Conservation (phyloP, 2,888 invertebrate species). For the Ptycholaimellus sp. region DNA sequence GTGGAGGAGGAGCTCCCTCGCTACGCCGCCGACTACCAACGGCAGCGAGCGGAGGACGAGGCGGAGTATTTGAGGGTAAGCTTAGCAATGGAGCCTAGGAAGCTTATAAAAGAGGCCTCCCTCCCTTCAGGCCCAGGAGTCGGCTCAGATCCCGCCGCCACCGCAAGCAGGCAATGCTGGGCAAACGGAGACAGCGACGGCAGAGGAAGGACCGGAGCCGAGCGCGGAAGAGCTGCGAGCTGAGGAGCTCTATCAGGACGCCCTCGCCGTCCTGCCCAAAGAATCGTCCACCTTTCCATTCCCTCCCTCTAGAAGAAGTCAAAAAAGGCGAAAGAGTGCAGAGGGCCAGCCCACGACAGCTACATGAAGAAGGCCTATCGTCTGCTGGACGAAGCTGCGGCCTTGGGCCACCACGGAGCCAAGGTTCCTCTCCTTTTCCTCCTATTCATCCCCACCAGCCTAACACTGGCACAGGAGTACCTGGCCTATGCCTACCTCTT, state of each 20-base stretch:
- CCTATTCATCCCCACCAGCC: not conserved
- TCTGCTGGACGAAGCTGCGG: slow-evolving; percentile 51
- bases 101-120: too few species aligned
- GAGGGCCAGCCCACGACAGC: too few species aligned
- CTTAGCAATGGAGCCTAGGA: too few species aligned
- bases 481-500: slow-evolving; percentile 51
- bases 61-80: too few species aligned
- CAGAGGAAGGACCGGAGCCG: too few species aligned
- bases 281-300: not conserved
- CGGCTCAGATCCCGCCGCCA: too few species aligned
- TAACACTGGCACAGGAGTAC: not conserved
- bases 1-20: too few species aligned
- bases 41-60: too few species aligned
- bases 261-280: slow-evolving; percentile 41
- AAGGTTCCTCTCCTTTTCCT: slow-evolving; percentile 23
- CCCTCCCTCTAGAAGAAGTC: not conserved
- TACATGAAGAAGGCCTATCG: slow-evolving; percentile 40
- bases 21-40: too few species aligned
- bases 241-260: slow-evolving; percentile 47
- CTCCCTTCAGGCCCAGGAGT: too few species aligned
- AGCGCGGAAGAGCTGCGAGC: slow-evolving; percentile 46
- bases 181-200: too few species aligned
- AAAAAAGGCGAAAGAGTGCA: slow-evolving; percentile 1
- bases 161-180: too few species aligned
- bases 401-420: slow-evolving; percentile 53